A percentile compares a stretch with the other conserved stretches of the same genome.
These are phyloP conservation scores for Lutjanus argentimaculatus DNA, from an alignment of 2,797 vertebrate genomes.

Conservation along the genomic window DNA sequence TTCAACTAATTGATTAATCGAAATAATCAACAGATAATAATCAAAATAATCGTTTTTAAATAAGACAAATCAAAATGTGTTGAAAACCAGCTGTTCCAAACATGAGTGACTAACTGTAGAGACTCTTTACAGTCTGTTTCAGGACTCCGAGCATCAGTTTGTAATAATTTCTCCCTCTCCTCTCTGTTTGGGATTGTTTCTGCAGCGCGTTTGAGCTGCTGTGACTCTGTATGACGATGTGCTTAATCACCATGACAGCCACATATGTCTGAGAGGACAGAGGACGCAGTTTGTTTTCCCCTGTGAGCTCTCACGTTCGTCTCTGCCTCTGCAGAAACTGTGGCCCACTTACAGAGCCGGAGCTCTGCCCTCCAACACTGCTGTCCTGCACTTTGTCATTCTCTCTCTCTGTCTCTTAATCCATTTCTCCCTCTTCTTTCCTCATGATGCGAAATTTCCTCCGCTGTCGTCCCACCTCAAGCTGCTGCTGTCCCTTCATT, in stretches of 20 bases:
- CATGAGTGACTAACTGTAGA: neutral
- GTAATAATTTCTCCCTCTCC: neutral
- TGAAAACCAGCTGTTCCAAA: neutral
- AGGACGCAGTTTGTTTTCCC: conserved; percentile 7
- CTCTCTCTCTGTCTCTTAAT: conserved; percentile 8
- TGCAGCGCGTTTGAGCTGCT: conserved; percentile 19
- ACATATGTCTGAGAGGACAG: conserved; percentile 32
- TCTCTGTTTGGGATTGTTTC: conserved; percentile 24
- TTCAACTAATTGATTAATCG: too few species aligned
- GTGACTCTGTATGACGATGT: conserved; percentile 23
- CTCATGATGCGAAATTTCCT: conserved; percentile 32
- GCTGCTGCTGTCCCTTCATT: conserved; percentile 18
- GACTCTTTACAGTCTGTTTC: neutral
- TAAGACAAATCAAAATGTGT: neutral
- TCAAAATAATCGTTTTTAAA: too few species aligned
- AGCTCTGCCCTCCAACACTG: conserved; percentile 18
- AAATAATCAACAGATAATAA: too few species aligned
- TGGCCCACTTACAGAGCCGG: conserved; percentile 47
- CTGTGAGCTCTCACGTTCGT: neutral
- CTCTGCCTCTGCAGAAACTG: conserved; percentile 31
- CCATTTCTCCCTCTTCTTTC: conserved; percentile 19
- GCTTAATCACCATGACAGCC: conserved; percentile 51
- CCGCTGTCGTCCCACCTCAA: conserved; percentile 10
- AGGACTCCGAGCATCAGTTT: neutral
- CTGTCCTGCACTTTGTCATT: conserved; percentile 13